Base-by-base conservation (phyloP, 2,113 vertebrate species). In the Romanogobio albipinnatus region DNA sequence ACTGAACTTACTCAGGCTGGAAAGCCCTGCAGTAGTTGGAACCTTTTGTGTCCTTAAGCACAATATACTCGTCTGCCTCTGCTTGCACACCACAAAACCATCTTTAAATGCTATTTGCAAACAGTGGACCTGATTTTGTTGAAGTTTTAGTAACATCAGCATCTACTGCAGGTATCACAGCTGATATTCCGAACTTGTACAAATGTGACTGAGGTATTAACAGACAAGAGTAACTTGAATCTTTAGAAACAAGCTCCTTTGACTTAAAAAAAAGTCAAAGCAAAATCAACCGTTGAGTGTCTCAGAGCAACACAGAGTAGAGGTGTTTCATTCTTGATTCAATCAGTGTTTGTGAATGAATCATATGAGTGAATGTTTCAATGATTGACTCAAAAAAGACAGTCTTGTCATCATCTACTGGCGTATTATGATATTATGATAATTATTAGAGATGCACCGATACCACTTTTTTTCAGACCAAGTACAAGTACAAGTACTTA, bases 1-100 rank as follows among this genome's bases (percentile, higher is more conserved):
- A 84, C 85, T 86, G 86, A 90, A 87, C 53, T 29, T 61, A 49
- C 59, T 89, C 77, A 81, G 62, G n/a, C 15, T 74, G n/a, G 19
- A 74, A 74, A 49, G n/a, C 71, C 49, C 11, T 14, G 43, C 70
- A 47, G 43, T 74, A 74, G 71, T 15, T 49, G 43, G n/a, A 49
- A 26, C 3, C 71, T 15, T 74, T 74, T 49, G 43, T 74, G 4
- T 74, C 43, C 71, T 47, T 26, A 49, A 26, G 36, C 36, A 71
- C 19, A 43, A n/a, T 43, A 71, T n/a, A 1, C 68, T 19, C 39
- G 3, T 68, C 64, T 68, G 15, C 33, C 11, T 39, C 66, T 70
- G 66, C 1, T 43, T n/a, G 1, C 19, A 70, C 66, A 70, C 9
- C 66, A 39, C 19, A 4, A 36, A 39, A 70, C 33, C 33, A 70